phyloP scores from a whole-genome alignment of 2,113 vertebrate species.

The Mustela lutreola region DNA sequence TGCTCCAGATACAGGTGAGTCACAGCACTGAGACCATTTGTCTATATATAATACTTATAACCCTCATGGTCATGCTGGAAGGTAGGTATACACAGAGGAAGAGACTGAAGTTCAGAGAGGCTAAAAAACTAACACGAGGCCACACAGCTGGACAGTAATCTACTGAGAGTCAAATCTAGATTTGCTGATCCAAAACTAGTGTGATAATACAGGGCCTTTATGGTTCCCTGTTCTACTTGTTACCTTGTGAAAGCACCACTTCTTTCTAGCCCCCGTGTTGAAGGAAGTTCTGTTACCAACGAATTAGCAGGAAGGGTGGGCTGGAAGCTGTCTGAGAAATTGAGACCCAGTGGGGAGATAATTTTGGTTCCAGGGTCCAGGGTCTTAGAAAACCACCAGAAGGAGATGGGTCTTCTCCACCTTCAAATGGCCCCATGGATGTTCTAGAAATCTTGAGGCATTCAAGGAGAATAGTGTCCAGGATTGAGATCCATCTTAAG shows the following conservation, averaged over 20 bases:
- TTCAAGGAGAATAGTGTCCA: background rate
- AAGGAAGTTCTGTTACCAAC: constrained; percentile 34
- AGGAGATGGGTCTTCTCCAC: background rate
- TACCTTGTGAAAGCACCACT: background rate
- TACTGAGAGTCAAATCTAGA: background rate
- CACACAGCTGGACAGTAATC: constrained; percentile 25
- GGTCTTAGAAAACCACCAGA: background rate
- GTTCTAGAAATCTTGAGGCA: background rate
- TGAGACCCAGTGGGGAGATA: background rate
- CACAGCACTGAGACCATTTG: background rate
- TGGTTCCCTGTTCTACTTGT: background rate
- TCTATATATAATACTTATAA: background rate
- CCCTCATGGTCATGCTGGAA: background rate
- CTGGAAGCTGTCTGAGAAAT: background rate
- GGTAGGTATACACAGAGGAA: background rate
- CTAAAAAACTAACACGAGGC: background rate
- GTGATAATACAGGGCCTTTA: background rate
- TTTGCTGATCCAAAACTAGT: constrained; percentile 6
- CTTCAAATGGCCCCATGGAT: background rate
- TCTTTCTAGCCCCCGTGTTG: background rate
- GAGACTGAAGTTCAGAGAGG: constrained; percentile 2
- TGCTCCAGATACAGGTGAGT: background rate
- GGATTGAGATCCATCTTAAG: background rate
- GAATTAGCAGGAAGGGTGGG: background rate
- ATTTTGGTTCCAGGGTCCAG: constrained; percentile 43